These are phyloP conservation scores for Diachrysia chrysitis DNA, from an alignment of 2,888 invertebrate genomes.

Conservation along the genomic window DNA sequence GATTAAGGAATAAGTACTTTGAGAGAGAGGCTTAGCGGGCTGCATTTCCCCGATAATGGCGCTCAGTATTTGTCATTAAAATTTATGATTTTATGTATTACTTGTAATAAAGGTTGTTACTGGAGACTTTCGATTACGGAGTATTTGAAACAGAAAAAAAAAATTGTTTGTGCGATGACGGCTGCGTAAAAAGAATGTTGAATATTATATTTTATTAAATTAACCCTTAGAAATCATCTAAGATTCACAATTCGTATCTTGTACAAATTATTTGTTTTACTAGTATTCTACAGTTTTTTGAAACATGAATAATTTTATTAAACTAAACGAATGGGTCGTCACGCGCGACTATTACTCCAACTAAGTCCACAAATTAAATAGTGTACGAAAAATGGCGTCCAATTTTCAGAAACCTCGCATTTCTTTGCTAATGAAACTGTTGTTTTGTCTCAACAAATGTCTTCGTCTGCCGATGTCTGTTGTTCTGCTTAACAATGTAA, in stretches of 20 bases:
- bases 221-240: neutral
- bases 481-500: constrained; percentile 54
- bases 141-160: neutral
- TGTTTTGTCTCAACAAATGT: constrained; percentile 67
- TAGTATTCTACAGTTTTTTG: neutral
- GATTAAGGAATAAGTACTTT: constrained; percentile 14
- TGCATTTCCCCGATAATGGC: neutral
- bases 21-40: neutral
- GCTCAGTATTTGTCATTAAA: constrained; percentile 2
- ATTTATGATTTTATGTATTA: constrained; percentile 2
- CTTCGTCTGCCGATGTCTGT: constrained; percentile 55
- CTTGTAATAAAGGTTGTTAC: neutral
- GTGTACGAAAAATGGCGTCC: constrained; percentile 68
- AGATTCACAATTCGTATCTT: neutral
- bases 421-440: constrained; percentile 76
- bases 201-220: too few relatives aligned
- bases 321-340: constrained; percentile 11
- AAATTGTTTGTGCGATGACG: neutral
- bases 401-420: constrained; percentile 73
- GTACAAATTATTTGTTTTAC: neutral
- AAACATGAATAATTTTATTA: constrained; percentile 7
- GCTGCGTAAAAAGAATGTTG: neutral
- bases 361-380: constrained; percentile 66
- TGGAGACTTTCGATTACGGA: neutral
- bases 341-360: constrained; percentile 47